Percentiles rank a stretch among this genome's conserved stretches.
These are phyloP conservation scores for Trinorchestia longiramus DNA, from an alignment of 1,140 invertebrate species.

Conservation along the genomic window DNA sequence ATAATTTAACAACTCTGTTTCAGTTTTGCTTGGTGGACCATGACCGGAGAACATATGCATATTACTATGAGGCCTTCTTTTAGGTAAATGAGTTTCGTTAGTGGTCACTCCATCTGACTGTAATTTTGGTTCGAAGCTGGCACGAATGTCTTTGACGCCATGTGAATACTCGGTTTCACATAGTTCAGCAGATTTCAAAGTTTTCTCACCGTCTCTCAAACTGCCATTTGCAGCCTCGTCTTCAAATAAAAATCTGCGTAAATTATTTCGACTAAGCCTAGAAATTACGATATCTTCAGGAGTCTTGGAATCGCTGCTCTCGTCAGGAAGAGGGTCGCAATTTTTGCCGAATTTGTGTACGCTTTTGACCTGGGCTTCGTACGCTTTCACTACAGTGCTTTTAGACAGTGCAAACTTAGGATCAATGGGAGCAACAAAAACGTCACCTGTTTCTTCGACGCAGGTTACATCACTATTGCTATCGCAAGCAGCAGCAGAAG, in stretches of 20 bases:
- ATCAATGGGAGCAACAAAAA: constrained; percentile 63
- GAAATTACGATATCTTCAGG: constrained; percentile 67
- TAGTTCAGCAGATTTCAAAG: background rate
- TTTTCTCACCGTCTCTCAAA: background rate
- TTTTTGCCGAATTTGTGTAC: constrained; percentile 60
- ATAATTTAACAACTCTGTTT: background rate
- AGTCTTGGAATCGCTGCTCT: constrained; percentile 61
- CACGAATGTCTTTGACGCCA: background rate
- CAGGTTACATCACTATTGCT: background rate
- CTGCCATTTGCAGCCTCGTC: constrained; percentile 57
- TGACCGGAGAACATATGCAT: constrained; percentile 31
- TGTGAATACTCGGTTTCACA: constrained; percentile 37
- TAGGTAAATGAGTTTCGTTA: constrained; percentile 27
- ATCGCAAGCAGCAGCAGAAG: background rate
- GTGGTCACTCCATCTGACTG: background rate
- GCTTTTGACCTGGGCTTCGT: constrained; percentile 66
- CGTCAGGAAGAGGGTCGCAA: constrained; percentile 51
- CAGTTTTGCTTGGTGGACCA: constrained; percentile 4
- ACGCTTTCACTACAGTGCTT: constrained; percentile 64
- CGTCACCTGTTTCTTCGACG: constrained; percentile 36
- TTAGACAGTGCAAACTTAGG: constrained; percentile 64
- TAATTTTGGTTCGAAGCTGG: background rate
- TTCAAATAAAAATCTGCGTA: constrained; percentile 66
- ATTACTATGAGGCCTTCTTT: constrained; percentile 14
- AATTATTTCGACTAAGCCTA: constrained; percentile 64